These are phyloP conservation scores for Phragmatobia fuliginosa DNA, from an alignment of 2,888 invertebrate genomes.

Conservation along the genomic window DNA sequence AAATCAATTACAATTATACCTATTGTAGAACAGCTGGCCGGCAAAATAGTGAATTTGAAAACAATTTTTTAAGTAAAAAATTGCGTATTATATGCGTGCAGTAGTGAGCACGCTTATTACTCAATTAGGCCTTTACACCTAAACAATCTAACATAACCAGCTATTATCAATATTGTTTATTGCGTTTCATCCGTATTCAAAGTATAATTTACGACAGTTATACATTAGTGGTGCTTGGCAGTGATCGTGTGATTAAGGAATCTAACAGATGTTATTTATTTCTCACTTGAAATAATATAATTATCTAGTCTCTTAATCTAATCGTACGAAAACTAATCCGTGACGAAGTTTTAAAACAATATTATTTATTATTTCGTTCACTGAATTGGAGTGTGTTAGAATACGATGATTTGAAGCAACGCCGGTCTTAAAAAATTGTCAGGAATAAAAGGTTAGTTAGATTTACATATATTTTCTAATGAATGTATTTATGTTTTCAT, in stretches of 20 bases:
- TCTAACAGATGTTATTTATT: neutral
- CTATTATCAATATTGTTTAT: neutral
- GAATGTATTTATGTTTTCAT: too few species aligned
- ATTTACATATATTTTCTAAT: too few species aligned
- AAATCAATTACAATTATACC: neutral
- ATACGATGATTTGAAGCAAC: slow-evolving; percentile 23
- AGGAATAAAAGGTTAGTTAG: slow-evolving; percentile 57
- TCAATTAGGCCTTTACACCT: slow-evolving; percentile 28
- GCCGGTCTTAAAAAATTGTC: slow-evolving; percentile 46
- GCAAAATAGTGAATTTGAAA: slow-evolving; percentile 24
- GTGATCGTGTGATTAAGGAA: slow-evolving; percentile 23
- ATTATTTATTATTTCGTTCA: neutral
- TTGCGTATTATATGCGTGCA: slow-evolving; percentile 29
- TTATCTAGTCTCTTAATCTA: neutral
- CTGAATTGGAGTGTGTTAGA: neutral
- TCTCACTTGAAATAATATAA: slow-evolving; percentile 5
- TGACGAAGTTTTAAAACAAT: neutral
- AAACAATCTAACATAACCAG: slow-evolving; percentile 12
- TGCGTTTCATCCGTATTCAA: slow-evolving; percentile 14
- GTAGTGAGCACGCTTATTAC: slow-evolving; percentile 29
- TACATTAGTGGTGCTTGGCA: slow-evolving; percentile 19
- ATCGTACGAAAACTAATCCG: neutral
- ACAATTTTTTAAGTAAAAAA: slow-evolving; percentile 18
- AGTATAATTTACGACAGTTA: slow-evolving; percentile 10
- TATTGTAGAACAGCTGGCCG: neutral